Conservation (phyloP, 1,140 invertebrate species). For the Drosophila teissieri region DNA sequence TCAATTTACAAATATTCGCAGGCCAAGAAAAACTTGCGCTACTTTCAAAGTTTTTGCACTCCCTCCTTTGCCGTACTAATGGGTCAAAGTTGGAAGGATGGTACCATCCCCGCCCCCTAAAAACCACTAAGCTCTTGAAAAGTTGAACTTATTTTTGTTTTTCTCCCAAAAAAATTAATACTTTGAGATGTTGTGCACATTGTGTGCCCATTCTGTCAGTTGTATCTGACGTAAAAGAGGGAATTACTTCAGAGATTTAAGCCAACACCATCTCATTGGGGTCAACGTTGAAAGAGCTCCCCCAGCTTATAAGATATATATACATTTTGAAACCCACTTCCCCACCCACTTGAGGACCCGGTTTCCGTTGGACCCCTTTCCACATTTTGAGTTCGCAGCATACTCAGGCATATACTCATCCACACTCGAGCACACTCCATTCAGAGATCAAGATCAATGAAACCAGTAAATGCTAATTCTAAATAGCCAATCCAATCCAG, state of each 20-base stretch:
- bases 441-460: slow-evolving; percentile 51
- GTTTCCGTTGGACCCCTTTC: slow-evolving; percentile 17
- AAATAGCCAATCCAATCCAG: slow-evolving; percentile 43
- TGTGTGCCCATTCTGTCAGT: slow-evolving; percentile 31
- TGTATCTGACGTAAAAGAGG: slow-evolving; percentile 13
- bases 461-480: slow-evolving; percentile 53
- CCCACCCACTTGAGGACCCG: slow-evolving; percentile 1
- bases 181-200: slow-evolving; percentile 52
- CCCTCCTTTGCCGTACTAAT: slow-evolving; percentile 39
- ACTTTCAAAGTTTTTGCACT: slow-evolving; percentile 61
- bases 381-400: slow-evolving; percentile 61
- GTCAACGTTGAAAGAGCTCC: slow-evolving; percentile 32
- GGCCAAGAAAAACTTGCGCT: slow-evolving; percentile 63
- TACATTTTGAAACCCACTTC: slow-evolving; percentile 7
- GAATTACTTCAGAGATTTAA: slow-evolving; percentile 27
- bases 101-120: slow-evolving; percentile 34
- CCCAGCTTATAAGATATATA: slow-evolving; percentile 21
- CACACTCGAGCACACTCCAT: slow-evolving; percentile 67
- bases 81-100: slow-evolving; percentile 73
- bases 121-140: slow-evolving; percentile 65
- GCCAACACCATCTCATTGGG: slow-evolving; percentile 16
- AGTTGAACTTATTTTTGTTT: slow-evolving; percentile 58
- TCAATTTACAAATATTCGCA: slow-evolving; percentile 73
- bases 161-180: slow-evolving; percentile 41
- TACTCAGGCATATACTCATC: slow-evolving; percentile 74